Evolutionary conservation across 2,888 invertebrate species (phyloP), one percentile per base, ranked within the genome.

Genomic region (Anthoptus insignis): DNA sequence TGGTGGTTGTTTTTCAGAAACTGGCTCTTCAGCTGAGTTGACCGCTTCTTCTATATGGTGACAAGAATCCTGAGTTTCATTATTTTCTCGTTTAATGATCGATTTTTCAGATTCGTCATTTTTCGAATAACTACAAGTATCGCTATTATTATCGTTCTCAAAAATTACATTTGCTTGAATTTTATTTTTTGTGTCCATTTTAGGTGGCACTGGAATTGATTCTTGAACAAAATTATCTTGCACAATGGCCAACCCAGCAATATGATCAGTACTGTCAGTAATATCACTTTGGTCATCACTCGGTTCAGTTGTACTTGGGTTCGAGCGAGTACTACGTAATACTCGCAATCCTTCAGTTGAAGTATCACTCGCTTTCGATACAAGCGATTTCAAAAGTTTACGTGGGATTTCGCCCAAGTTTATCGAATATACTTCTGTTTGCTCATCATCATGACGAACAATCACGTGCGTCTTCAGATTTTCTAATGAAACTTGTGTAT

Each of bases 401-500:
- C 78, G 86, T 8, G 86, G 74, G 79, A 89, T 82, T 1, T 77
- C 78, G 11, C 87, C 79, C 59, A 93, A 81, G 76, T 88, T 91
- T 7, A 93, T 89, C 16, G 81, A 84, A 71, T 84, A 91, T 7
- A 92, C 92, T 70, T 91, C 88, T 1, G 92, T 93, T 67, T 91
- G 86, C 58, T 90, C 84, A 50, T 88, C 86, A 52, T 88, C 81
- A 72, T 95, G 96, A 68, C 94, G 94, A 0, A 85, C 80, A 49
- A 93, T 88, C 0, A 96, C 88, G 74, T 97, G 97, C 0, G 90
- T 91, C 68, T 95, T 94, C 0, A 97, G 84, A 75, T 95, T 95
- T 34, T 88, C 84, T 53, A 94, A 84, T 6, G 93, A 91, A 70
- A 97, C 80, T 83, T 97, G 97, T 1, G 96, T 94, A 72, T 94